A percentile compares a stretch with the other conserved stretches of the same genome.
Conservation (phyloP, 2,113 vertebrate genomes). For the Phalacrocorax pelagicus region DNA sequence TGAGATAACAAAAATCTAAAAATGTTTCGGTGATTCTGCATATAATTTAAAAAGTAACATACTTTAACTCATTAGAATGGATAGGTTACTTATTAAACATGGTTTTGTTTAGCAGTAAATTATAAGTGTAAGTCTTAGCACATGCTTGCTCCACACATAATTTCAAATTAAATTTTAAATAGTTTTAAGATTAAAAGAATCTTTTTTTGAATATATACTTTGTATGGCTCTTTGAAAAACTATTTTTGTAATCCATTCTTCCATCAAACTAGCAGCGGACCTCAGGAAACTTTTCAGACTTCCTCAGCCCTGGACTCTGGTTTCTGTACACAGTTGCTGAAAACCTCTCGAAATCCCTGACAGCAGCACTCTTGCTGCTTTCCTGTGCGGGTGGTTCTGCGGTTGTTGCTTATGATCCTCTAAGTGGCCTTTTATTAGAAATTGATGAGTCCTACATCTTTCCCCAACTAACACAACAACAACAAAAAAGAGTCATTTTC, state of each 20-base stretch:
- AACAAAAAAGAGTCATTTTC: neutral
- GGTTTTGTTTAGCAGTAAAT: neutral
- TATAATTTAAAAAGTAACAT: neutral
- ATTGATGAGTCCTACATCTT: neutral
- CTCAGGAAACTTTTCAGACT: neutral
- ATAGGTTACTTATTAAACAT: neutral
- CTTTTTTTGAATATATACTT: neutral
- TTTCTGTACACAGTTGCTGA: neutral
- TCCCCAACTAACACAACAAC: neutral
- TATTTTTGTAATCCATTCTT: neutral
- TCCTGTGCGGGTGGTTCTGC: rapidly evolving
- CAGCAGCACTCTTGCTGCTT: neutral
- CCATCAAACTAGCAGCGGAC: neutral
- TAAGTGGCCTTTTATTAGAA: neutral
- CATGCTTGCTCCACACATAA: neutral
- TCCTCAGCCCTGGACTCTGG: neutral
- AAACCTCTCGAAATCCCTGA: neutral
- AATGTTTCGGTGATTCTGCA: neutral
- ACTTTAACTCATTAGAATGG: neutral
- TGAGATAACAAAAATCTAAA: neutral
- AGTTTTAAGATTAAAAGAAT: neutral
- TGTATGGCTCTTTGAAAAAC: neutral
- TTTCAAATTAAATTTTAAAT: neutral
- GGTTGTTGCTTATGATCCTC: neutral
- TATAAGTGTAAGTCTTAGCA: neutral